Base-by-base conservation (phyloP, 2,113 vertebrate genomes). In the Gila orcuttii region DNA sequence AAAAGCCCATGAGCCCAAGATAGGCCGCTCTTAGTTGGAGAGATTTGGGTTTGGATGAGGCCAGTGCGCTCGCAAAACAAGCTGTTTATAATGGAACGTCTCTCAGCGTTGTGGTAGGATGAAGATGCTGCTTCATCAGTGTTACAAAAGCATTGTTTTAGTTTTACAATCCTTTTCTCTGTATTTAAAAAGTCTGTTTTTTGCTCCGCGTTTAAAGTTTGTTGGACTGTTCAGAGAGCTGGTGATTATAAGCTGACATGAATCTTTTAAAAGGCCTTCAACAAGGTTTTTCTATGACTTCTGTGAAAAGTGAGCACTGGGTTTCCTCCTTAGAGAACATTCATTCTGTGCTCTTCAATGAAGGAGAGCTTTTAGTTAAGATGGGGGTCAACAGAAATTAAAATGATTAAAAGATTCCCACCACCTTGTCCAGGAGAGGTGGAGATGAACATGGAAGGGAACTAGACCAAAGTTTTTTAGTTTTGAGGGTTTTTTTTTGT, bases 1-100 rank as follows among this genome's bases (percentile, higher is more conserved):
- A 92, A 98, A 97, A 93, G 96, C 97, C 92, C 97, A 99, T 3
- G 98, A 99, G 92, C 95, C 97, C 84, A 99, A 97, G 93, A 93
- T 99, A 92, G 95, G 95, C 79, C 96, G 98, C 87, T 97, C 98
- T 0, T 99, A 99, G 95, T 92, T 88, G 33, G 9, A 50, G 87
- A 50, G 21, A 52, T 45, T 28, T 31, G 31, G 45, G 79, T 76
- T 80, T 42, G 50, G 68, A 45, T 42, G 60, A 52, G 57, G 25
- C 74, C 62, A 66, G 47, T 50, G 50, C n/a, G 66, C 33, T 80
- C 17, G 39, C 76, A 71, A 82, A 78, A 81, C 85, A 85, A 84
- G 62, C 62, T 86, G 87, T 87, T 90, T 87, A 88, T 80, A 89
- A 13, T 11, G 86, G 82, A 83, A 84, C 75, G 84, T 85, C 75